Conservation (phyloP, 1,140 invertebrate genomes). For the Augochlora pura region DNA sequence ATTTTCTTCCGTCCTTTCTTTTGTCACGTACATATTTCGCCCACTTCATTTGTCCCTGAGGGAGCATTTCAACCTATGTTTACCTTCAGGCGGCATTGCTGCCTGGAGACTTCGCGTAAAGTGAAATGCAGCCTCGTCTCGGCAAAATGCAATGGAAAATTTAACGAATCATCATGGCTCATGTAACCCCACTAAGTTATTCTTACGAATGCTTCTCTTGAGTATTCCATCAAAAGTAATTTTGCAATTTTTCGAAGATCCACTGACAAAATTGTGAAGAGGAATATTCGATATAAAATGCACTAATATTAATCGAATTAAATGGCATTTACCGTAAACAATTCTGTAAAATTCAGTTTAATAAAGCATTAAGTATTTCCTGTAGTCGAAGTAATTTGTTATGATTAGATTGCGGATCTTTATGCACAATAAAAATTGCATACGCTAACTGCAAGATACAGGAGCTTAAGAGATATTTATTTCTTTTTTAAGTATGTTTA, state of each 20-base stretch:
- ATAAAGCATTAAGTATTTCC: no score
- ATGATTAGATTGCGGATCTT: no score
- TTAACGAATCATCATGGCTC: constrained; percentile 28
- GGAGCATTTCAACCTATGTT: constrained; percentile 61
- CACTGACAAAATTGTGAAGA: background rate
- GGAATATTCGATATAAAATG: no score
- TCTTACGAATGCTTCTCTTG: background rate
- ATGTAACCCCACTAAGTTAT: constrained; percentile 11
- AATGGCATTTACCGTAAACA: no score
- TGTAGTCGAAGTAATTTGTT: no score
- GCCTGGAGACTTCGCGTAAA: constrained; percentile 39
- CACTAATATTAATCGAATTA: no score
- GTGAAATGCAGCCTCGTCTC: constrained; percentile 46
- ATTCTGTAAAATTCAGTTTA: no score
- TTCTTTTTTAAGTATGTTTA: no score
- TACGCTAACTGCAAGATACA: no score
- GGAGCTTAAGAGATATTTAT: no score
- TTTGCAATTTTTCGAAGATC: background rate
- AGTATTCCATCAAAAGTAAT: background rate
- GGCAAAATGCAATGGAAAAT: constrained; percentile 41
- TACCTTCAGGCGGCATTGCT: constrained; percentile 43
- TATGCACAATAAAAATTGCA: no score
- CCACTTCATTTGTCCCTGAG: constrained; percentile 64
- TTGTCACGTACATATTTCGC: constrained; percentile 63
- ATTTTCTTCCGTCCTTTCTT: constrained; percentile 50